These are phyloP conservation scores for Sandelia bainsii DNA, from an alignment of 2,797 vertebrate genomes.

Conservation along the genomic window DNA sequence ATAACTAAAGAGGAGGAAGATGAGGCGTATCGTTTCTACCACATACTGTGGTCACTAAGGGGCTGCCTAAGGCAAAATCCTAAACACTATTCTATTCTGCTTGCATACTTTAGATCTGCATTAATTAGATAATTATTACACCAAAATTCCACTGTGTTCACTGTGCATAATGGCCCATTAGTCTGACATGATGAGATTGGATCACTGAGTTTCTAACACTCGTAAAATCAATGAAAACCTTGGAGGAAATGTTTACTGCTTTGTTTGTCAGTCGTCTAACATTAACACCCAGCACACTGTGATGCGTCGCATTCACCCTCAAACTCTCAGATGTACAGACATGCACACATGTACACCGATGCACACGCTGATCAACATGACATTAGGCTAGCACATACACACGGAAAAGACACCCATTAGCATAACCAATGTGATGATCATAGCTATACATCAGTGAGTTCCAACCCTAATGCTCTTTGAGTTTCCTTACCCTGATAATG, in stretches of 20 bases:
- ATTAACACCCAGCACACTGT: constrained; percentile 19
- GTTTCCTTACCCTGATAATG: constrained; percentile 69
- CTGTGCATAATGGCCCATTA: constrained; percentile 66
- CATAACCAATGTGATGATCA: constrained; percentile 68
- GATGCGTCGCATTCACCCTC: neutral
- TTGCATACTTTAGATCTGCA: constrained; percentile 56
- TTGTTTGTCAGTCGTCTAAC: constrained; percentile 24
- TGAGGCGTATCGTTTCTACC: constrained; percentile 63
- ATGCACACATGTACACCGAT: neutral
- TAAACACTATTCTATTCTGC: constrained; percentile 28
- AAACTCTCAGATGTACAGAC: neutral
- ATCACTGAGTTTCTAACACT: constrained; percentile 29
- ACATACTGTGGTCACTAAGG: constrained; percentile 53
- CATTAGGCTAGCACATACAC: constrained; percentile 32
- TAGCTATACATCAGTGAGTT: constrained; percentile 65
- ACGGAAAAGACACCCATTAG: constrained; percentile 57
- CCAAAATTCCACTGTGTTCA: constrained; percentile 51
- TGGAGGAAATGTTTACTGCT: constrained; percentile 51
- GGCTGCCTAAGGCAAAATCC: constrained; percentile 58
- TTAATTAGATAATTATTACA: constrained; percentile 71
- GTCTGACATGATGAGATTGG: constrained; percentile 45
- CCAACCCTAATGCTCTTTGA: constrained; percentile 66
- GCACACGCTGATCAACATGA: constrained; percentile 24
- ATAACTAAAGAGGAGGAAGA: constrained; percentile 62
- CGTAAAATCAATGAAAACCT: constrained; percentile 34